Base-by-base conservation (phyloP, 2,113 vertebrate species). In the Stictonetta naevosa region DNA sequence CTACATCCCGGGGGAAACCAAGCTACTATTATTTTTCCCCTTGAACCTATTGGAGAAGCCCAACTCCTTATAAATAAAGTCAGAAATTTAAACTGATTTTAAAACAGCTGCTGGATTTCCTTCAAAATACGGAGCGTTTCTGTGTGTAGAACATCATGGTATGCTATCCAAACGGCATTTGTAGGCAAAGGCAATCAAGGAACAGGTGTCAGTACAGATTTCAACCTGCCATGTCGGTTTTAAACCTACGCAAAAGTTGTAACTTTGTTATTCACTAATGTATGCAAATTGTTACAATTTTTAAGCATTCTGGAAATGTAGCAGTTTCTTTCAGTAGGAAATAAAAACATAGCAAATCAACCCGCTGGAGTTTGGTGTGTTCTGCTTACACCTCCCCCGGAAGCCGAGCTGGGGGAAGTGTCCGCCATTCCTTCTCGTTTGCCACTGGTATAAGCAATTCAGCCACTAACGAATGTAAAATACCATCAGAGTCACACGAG, bases 271-370 rank as follows among this genome's bases (percentile, higher is more conserved):
- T 55, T 91, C 86, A 86, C 63, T 36, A 71, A 60, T 77, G 88
- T 91, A 82, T 55, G 79, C n/a, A 7, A 44, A 40, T 90, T 88
- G 91, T 90, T 95, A 81, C 55, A 31, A 26, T 75, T 95, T 92
- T 86, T 80, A 82, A 94, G 85, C 74, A 60, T 78, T 83, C 86
- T 88, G 69, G 93, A 94, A 91, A 90, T 90, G 86, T 92, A 90
- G 91, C 86, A 53, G 62, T 95, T 97, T 92, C 76, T 94, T 95
- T 86, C 40, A 42, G 72, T 78, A 94, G 94, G 85, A 96, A 97
- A 94, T 96, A 87, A 93, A 97, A 87, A 67, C 6, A 76, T 67
- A 80, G 81, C 53, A 60, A 95, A 53, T 14, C 6, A 74, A 44
- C 8, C 16, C 1, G 2, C 63, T 59, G 63, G 69, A 3, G 59